A percentile compares a stretch with the other conserved stretches of the same genome.
Conservation (phyloP, 2,113 vertebrate species). For the Tricholaema leucomelas region DNA sequence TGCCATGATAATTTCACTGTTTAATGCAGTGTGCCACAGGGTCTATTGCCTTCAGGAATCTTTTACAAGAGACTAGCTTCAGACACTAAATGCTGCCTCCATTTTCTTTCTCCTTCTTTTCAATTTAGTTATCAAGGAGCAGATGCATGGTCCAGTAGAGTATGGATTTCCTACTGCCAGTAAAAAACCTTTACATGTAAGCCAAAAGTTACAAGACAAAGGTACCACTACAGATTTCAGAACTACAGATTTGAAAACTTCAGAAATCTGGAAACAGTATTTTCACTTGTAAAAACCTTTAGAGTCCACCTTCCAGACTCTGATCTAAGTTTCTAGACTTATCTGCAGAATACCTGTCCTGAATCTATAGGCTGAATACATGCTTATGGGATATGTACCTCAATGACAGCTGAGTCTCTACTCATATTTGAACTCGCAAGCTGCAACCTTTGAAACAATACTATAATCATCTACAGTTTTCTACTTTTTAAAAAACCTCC, state of each 20-base stretch:
- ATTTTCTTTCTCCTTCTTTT: not conserved
- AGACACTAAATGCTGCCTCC: not conserved
- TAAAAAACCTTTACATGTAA: not conserved
- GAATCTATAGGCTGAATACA: not conserved
- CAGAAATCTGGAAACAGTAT: not conserved
- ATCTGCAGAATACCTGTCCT: not conserved
- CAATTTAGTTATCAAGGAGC: not conserved
- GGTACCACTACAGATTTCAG: not conserved
- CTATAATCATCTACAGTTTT: not conserved
- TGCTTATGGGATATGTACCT: not conserved
- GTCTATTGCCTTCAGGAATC: not conserved
- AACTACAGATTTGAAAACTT: not conserved
- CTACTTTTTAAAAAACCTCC: not conserved
- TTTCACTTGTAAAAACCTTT: not conserved
- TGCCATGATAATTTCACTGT: not conserved
- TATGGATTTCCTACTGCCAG: not conserved
- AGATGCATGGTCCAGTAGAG: not conserved
- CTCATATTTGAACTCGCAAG: not conserved
- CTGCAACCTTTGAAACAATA: not conserved
- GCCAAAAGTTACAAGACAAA: not conserved
- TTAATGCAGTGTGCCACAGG: not conserved
- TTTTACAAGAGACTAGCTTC: constrained; percentile 16
- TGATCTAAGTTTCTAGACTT: not conserved
- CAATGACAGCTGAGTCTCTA: not conserved
- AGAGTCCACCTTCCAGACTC: not conserved